Evolutionary conservation across 2,113 vertebrate genomes (phyloP).

Genomic region (Hydrolagus affinis): DNA sequence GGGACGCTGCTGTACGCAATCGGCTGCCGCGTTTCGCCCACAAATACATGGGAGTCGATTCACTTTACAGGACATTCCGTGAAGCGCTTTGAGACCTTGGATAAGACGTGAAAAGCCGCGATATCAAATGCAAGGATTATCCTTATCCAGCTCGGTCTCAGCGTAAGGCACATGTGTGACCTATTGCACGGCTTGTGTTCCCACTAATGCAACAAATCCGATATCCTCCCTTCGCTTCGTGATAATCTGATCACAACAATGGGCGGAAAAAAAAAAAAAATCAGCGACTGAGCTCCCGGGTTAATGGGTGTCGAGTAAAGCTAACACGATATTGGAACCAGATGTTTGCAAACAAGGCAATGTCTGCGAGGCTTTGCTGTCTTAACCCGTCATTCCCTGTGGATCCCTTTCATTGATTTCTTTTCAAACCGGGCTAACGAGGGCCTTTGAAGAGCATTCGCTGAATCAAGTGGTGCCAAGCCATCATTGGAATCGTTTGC

Average conservation of each 20-base stretch:
- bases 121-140: too few species aligned
- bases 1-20: too few species aligned
- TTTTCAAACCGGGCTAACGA: not conserved
- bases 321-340: not conserved
- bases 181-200: not conserved
- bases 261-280: not conserved
- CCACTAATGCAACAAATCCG: not conserved
- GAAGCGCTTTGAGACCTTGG: too few species aligned
- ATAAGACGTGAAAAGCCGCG: too few species aligned
- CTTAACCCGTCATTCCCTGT: not conserved
- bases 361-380: not conserved
- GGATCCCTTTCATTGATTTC: constrained; percentile 13
- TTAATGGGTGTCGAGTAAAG: constrained; percentile 22
- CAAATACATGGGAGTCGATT: too few species aligned
- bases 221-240: not conserved
- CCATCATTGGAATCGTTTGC: too few species aligned
- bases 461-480: too few species aligned
- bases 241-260: not conserved
- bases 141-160: not conserved
- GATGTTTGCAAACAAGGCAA: constrained; percentile 22
- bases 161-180: too few species aligned
- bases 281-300: not conserved
- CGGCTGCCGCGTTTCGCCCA: too few species aligned
- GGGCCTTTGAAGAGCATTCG: not conserved
- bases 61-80: too few species aligned